These are phyloP conservation scores for Spinus olivaceus DNA, from an alignment of 2,797 vertebrate genomes.

Conservation along the genomic window DNA sequence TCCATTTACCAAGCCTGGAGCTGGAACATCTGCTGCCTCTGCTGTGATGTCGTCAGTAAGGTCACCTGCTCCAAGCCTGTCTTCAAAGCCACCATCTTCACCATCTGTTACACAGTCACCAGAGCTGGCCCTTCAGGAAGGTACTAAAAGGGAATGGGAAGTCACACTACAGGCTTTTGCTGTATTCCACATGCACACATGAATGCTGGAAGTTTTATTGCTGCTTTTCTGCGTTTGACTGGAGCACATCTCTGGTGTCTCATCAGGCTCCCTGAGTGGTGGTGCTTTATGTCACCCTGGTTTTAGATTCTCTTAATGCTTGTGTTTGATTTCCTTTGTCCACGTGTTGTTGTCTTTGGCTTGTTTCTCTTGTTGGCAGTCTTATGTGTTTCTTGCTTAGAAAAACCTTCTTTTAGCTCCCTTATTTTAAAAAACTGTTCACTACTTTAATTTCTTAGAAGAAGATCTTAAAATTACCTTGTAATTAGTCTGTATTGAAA, in stretches of 20 bases:
- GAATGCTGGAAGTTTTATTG: background rate
- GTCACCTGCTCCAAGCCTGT: slow-evolving; percentile 44
- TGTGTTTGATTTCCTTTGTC: background rate
- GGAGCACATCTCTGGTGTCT: background rate
- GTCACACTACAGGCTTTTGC: background rate
- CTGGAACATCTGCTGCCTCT: slow-evolving; percentile 35
- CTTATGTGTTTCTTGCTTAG: background rate
- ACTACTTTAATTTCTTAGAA: background rate
- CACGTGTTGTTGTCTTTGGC: background rate
- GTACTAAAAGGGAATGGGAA: slow-evolving; percentile 56
- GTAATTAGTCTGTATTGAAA: background rate
- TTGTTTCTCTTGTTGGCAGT: background rate
- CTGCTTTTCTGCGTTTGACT: background rate
- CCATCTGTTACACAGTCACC: slow-evolving; percentile 39
- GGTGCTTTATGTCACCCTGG: background rate
- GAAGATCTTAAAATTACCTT: background rate
- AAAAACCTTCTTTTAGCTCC: background rate
- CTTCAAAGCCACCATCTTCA: slow-evolving; percentile 21
- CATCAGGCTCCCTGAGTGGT: background rate
- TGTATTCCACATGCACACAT: background rate
- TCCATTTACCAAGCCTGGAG: slow-evolving; percentile 46
- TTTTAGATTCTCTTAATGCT: background rate
- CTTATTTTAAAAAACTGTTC: background rate
- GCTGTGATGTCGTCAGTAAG: slow-evolving; percentile 5
- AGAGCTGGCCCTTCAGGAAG: slow-evolving; percentile 66